phyloP scores from a whole-genome alignment of 2,888 invertebrate species.

The Ennomos erosarius region DNA sequence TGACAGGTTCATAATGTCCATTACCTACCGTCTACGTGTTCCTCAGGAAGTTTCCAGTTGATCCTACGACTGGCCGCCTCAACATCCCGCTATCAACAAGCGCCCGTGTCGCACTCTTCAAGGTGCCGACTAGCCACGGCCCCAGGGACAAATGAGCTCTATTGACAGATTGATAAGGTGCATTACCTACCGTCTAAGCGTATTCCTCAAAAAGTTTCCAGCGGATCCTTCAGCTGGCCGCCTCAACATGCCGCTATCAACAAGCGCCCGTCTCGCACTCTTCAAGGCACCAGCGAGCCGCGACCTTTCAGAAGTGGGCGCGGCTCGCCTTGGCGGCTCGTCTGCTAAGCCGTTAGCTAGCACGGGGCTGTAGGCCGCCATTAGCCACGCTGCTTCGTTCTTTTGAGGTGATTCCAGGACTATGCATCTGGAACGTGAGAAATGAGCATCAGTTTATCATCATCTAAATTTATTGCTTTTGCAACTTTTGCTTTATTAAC shows the following conservation, averaged over 20 bases:
- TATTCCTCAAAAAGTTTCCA: conserved; percentile 95
- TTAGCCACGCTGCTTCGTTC: conserved; percentile 95
- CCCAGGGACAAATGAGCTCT: too few relatives aligned
- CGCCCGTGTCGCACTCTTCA: conserved; percentile 92
- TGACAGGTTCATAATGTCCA: too few relatives aligned
- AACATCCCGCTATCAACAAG: conserved; percentile 93
- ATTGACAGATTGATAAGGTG: too few relatives aligned
- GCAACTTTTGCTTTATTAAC: too few relatives aligned
- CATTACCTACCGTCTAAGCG: conserved; percentile 87
- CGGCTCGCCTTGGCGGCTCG: conserved; percentile 82
- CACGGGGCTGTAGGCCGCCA: conserved; percentile 95
- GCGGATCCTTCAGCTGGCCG: conserved; percentile 92
- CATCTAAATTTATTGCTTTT: too few relatives aligned
- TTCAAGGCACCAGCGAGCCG: conserved; percentile 95
- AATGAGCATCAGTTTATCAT: too few relatives aligned
- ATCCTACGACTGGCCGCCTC: conserved; percentile 91
- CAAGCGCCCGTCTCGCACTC: conserved; percentile 91
- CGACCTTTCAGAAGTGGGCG: conserved; percentile 95
- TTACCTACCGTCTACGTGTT: conserved; percentile 90
- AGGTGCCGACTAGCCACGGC: conserved; percentile 93
- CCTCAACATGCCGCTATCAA: conserved; percentile 92
- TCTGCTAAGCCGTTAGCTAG: conserved; percentile 93
- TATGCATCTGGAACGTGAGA: conserved; percentile 88
- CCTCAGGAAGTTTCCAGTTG: conserved; percentile 93
- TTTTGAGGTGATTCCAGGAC: conserved; percentile 96